phyloP scores from a whole-genome alignment of 2,113 vertebrate genomes.

The Mirza zaza region DNA sequence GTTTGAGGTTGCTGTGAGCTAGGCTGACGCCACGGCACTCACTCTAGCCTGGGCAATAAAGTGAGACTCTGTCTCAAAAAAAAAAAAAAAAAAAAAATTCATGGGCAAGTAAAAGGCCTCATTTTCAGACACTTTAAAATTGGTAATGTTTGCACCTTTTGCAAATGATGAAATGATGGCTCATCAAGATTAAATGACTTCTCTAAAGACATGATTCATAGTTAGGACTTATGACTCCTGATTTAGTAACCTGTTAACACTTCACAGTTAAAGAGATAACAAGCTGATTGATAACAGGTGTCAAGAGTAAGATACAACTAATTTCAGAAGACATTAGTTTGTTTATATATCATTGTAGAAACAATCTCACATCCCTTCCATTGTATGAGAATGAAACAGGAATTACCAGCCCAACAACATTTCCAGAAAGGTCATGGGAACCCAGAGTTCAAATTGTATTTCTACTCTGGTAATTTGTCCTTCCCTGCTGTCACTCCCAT shows the following conservation, averaged over 20 bases:
- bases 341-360: slow-evolving; percentile 37
- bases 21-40: too few relatives aligned
- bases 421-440: slow-evolving; percentile 74
- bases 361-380: background rate
- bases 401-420: background rate
- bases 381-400: background rate
- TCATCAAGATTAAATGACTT: slow-evolving; percentile 36
- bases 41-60: too few relatives aligned
- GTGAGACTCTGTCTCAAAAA: too few relatives aligned
- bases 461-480: slow-evolving; percentile 87
- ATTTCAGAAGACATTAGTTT: slow-evolving; percentile 59
- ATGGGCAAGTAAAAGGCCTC: background rate
- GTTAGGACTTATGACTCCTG: slow-evolving; percentile 18
- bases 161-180: slow-evolving; percentile 47
- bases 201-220: slow-evolving; percentile 39
- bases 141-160: background rate
- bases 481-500: slow-evolving; percentile 92
- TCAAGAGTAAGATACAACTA: background rate
- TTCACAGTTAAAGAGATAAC: slow-evolving; percentile 44
- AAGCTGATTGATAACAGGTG: slow-evolving; percentile 53
- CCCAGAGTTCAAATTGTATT: slow-evolving; percentile 84
- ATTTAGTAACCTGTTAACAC: slow-evolving; percentile 42
- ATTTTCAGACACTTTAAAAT: slow-evolving; percentile 31
- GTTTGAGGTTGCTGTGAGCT: too few relatives aligned
- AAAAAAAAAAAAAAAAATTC: too few relatives aligned